Conservation (phyloP, 2,888 invertebrate species). For the Drosophila peninsularis region DNA sequence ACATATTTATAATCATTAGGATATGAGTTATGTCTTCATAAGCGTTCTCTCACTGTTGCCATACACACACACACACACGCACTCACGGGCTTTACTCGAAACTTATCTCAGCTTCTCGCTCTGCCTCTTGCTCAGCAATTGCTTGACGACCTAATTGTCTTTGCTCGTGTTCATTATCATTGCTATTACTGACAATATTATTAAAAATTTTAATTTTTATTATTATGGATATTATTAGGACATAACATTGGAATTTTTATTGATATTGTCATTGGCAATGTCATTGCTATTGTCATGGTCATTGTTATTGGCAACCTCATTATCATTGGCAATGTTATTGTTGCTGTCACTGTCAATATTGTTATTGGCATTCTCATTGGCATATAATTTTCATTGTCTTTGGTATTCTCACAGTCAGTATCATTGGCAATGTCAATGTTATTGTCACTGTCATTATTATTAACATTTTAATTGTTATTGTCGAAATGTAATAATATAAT, state of each 20-base stretch:
- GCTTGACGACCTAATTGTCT: background rate
- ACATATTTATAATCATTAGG: conserved; percentile 64
- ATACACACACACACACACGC: background rate
- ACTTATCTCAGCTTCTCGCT: background rate
- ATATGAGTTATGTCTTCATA: conserved; percentile 60
- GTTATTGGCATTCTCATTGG: background rate
- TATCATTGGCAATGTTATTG: background rate
- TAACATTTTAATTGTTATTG: background rate
- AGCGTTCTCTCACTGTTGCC: conserved; percentile 1
- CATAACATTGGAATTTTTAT: background rate
- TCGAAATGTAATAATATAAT: background rate
- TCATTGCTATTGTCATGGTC: background rate
- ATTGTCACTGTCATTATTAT: background rate
- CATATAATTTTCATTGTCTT: background rate
- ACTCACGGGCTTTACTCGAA: conserved; percentile 3
- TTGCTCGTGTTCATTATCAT: background rate
- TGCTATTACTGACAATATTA: background rate
- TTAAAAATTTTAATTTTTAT: background rate
- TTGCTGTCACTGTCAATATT: too few relatives aligned
- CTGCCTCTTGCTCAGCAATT: background rate
- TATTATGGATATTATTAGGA: too few relatives aligned
- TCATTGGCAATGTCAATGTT: background rate
- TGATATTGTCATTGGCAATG: background rate
- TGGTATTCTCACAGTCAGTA: background rate
- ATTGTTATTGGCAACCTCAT: background rate